phyloP scores from a whole-genome alignment of 2,797 vertebrate species.

The Sebastes taczanowskii region DNA sequence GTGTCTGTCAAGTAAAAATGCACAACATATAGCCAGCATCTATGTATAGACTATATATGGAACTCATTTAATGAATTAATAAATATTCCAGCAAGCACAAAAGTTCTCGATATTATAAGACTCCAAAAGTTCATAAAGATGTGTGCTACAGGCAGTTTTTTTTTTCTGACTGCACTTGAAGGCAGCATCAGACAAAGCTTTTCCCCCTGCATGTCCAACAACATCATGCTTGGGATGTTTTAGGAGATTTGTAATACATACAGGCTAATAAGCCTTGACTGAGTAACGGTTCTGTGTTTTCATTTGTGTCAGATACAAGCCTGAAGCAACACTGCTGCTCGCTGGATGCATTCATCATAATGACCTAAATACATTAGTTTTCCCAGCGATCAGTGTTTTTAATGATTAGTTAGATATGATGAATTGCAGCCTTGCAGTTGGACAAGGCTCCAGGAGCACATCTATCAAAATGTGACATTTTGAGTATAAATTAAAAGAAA shows the following conservation, averaged over 20 bases:
- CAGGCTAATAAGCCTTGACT: background rate
- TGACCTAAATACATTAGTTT: slow-evolving; percentile 18
- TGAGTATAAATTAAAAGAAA: slow-evolving; percentile 57
- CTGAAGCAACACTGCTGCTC: slow-evolving; percentile 12
- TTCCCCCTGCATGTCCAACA: background rate
- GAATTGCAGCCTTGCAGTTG: slow-evolving; percentile 42
- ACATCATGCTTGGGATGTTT: background rate
- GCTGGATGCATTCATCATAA: slow-evolving; percentile 32
- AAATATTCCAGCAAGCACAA: background rate
- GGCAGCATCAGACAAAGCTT: slow-evolving; percentile 1
- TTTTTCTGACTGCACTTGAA: slow-evolving; percentile 2
- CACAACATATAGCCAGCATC: no score
- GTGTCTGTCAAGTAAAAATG: no score
- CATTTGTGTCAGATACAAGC: background rate
- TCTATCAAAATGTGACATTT: slow-evolving; percentile 51
- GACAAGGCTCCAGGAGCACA: slow-evolving; percentile 14
- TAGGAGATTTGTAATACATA: no score
- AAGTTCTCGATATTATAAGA: background rate
- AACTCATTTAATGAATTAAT: no score
- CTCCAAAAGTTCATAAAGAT: background rate
- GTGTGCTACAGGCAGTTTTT: rapidly evolving
- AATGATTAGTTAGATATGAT: slow-evolving; percentile 45
- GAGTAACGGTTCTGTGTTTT: background rate
- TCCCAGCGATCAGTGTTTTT: slow-evolving; percentile 33
- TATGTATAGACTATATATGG: no score